Evolutionary conservation across 2,797 vertebrate species (phyloP), one percentile per base, ranked within the genome.

Genomic region (Protosalanx chinensis): DNA sequence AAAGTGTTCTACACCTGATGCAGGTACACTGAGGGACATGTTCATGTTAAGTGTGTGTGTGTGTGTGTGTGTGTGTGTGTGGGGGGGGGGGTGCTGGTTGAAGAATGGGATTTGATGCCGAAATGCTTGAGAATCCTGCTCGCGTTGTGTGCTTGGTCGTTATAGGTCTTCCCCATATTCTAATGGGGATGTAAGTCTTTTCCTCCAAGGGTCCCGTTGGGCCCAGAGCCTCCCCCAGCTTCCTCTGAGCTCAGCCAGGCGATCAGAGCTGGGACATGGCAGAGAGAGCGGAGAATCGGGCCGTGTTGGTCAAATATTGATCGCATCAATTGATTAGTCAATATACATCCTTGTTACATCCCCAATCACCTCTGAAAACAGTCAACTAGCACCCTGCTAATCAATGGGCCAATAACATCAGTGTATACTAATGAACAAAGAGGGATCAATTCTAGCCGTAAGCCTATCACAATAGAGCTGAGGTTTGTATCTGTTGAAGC

Each of bases 301-400:
- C 94, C 93, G 92, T 90, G 88, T 92, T 91, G 91, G 91, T 93
- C 90, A 89, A 91, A 87, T 95, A 98, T 98, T 97, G 96, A 98
- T 96, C 92, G 88, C 88, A 93, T 95, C 97, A 98, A 98, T 97
- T 96, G 96, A 95, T 96, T 95, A 95, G 95, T 96, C 96, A 89
- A 99, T 99, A 96, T 94, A 93, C 92, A 94, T 95, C 91, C 95
- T 97, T 95, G 95, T 98, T 97, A 95, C 92, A 95, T 94, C 94
- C 90, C 85, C 94, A 95, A 95, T 97, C 95, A 94, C 93, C 94
- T 91, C 92, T 93, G 93, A 93, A 92, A 94, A 93, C 87, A 84
- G 91, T 95, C 97, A 96, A 97, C 95, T 95, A 96, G 94, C 94
- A 92, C 88, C 88, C 88, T 85, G 74, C 94, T 96, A 95, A 97